Conservation (phyloP, 2,113 vertebrate species). For the Heptranchias perlo region DNA sequence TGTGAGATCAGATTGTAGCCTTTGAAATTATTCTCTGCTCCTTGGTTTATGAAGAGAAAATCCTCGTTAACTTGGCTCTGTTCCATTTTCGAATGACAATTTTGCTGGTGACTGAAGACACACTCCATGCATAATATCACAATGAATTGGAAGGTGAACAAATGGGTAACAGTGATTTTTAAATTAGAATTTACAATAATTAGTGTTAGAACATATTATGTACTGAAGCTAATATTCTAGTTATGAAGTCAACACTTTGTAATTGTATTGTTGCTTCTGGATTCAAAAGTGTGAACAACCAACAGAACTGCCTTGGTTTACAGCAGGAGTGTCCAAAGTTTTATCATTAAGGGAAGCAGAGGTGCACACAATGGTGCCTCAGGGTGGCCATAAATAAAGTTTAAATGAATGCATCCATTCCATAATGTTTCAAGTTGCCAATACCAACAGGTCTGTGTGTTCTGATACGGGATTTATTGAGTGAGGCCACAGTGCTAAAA, state of each 20-base stretch:
- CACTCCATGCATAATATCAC: not conserved
- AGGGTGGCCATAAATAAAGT: not conserved
- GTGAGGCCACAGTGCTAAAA: not conserved
- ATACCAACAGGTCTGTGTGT: not conserved
- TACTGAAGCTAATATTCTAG: not conserved
- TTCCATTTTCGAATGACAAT: not conserved
- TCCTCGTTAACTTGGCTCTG: not conserved
- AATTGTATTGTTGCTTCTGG: not conserved
- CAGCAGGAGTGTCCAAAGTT: not conserved
- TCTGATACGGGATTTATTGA: not conserved
- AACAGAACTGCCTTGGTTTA: not conserved
- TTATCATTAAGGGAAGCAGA: not conserved
- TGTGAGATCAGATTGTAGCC: not conserved
- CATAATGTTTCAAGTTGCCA: not conserved
- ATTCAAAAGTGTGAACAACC: not conserved
- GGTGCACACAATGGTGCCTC: not conserved
- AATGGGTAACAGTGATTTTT: not conserved
- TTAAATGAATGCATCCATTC: not conserved
- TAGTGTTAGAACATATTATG: not conserved
- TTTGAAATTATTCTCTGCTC: constrained; percentile 2
- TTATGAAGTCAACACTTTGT: not conserved
- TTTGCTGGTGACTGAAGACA: not conserved
- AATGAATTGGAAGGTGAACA: not conserved
- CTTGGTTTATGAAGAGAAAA: not conserved
- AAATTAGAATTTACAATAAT: not conserved